Evolutionary conservation across 1,140 invertebrate species (phyloP).

Genomic region (Pogonomyrmex californicus): DNA sequence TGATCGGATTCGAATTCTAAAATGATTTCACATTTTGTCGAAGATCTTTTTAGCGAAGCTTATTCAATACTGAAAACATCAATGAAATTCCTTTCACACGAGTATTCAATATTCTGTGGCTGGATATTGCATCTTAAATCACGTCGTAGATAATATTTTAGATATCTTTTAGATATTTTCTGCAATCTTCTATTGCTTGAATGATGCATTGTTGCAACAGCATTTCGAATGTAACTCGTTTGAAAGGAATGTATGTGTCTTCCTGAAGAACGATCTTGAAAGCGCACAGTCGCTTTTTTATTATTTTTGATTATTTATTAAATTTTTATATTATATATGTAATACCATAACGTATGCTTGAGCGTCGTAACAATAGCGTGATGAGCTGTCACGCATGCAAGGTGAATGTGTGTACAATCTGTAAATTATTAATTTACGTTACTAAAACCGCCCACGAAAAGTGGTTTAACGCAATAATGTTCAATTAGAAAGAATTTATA

Average conservation of each 20-base stretch:
- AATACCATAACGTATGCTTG: conserved; percentile 67
- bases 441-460: conserved; percentile 76
- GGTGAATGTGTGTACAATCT: conserved; percentile 83
- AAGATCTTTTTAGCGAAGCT: conserved; percentile 11
- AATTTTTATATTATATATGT: conserved; percentile 69
- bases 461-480: conserved; percentile 80
- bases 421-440: conserved; percentile 82
- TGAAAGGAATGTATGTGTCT: conserved; percentile 18
- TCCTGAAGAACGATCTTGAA: conserved; percentile 41
- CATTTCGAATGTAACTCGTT: neutral
- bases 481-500: conserved; percentile 67
- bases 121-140: neutral
- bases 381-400: conserved; percentile 40
- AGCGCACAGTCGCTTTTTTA: conserved; percentile 50
- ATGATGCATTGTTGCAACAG: neutral
- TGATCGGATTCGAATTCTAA: conserved; percentile 15
- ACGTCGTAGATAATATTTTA: neutral
- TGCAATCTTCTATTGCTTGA: neutral
- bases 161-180: neutral
- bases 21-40: conserved; percentile 33
- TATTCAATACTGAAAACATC: conserved; percentile 39
- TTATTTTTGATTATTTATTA: conserved; percentile 76
- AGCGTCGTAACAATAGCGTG: conserved; percentile 64
- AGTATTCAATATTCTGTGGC: neutral
- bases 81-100: conserved; percentile 13